Percentiles rank a stretch among this genome's conserved stretches.
These are phyloP conservation scores for Conopomorpha cramerella DNA, from an alignment of 1,140 invertebrate genomes.

Conservation along the genomic window DNA sequence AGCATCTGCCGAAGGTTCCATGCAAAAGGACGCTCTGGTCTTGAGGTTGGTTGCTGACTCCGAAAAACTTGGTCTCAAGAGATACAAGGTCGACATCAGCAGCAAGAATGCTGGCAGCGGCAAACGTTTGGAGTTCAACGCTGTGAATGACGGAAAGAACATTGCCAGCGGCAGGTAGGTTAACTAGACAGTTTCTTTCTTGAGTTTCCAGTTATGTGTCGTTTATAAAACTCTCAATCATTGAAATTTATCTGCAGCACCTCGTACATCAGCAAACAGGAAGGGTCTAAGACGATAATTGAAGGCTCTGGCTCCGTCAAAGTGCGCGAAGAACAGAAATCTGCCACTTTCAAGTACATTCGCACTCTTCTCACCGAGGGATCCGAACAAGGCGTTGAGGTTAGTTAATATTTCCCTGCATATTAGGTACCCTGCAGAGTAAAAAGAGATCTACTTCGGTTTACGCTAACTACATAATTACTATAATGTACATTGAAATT, in stretches of 20 bases:
- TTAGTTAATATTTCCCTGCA: constrained; percentile 14
- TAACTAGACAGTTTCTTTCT: too few relatives aligned
- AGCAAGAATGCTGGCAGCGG: constrained; percentile 65
- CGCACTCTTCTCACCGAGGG: constrained; percentile 63
- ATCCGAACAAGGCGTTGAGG: constrained; percentile 67
- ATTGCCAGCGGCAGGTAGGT: constrained; percentile 69
- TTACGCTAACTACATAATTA: too few relatives aligned
- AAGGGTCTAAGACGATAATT: constrained; percentile 70
- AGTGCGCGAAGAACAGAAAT: constrained; percentile 67
- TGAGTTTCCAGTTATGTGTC: too few relatives aligned
- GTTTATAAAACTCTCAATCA: constrained; percentile 1
- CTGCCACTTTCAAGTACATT: constrained; percentile 73
- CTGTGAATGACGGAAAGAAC: constrained; percentile 67
- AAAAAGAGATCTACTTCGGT: too few relatives aligned
- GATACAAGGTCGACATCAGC: constrained; percentile 66
- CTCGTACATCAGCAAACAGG: constrained; percentile 70
- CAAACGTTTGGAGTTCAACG: constrained; percentile 65
- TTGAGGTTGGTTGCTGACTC: constrained; percentile 69
- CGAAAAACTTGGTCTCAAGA: constrained; percentile 67
- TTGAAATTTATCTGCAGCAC: constrained; percentile 56
- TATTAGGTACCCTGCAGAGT: too few relatives aligned
- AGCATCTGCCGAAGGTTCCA: constrained; percentile 58
- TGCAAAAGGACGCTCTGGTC: constrained; percentile 69
- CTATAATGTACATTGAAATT: constrained; percentile 5
- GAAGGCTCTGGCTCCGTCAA: constrained; percentile 72